Percentiles rank a stretch among this genome's conserved stretches.
Conservation (phyloP, 2,888 invertebrate species). For the Eristalis pertinax region DNA sequence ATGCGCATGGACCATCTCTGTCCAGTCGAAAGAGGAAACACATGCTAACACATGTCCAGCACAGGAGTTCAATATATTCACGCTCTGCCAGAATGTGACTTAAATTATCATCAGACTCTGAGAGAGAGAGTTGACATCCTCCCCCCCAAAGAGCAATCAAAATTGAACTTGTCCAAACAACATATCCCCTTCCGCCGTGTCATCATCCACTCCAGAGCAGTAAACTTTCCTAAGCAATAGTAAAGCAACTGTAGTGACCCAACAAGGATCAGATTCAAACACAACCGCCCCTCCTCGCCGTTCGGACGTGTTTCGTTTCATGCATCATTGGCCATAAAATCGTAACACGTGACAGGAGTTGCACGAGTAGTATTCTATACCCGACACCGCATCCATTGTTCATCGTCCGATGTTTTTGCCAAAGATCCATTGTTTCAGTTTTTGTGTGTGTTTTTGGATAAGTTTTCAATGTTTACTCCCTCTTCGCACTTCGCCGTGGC, state of each 20-base stretch:
- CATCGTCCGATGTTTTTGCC: constrained; percentile 34
- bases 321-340: constrained; percentile 16
- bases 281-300: neutral
- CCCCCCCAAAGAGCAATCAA: neutral
- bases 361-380: neutral
- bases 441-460: constrained; percentile 1
- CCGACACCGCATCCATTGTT: constrained; percentile 9
- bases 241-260: neutral
- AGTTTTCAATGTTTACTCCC: constrained; percentile 10
- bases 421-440: constrained; percentile 41
- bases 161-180: neutral
- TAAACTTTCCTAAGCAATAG: neutral
- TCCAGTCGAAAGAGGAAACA: too few species aligned
- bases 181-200: neutral
- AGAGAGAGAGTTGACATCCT: neutral
- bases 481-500: constrained; percentile 2
- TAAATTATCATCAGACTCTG: neutral
- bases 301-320: neutral
- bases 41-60: too few species aligned
- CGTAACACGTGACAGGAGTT: constrained; percentile 29
- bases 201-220: neutral
- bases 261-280: neutral
- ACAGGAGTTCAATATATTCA: neutral
- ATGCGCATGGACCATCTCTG: too few species aligned
- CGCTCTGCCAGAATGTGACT: neutral